Conservation (phyloP, 2,797 vertebrate genomes). For the Dipus sagitta region DNA sequence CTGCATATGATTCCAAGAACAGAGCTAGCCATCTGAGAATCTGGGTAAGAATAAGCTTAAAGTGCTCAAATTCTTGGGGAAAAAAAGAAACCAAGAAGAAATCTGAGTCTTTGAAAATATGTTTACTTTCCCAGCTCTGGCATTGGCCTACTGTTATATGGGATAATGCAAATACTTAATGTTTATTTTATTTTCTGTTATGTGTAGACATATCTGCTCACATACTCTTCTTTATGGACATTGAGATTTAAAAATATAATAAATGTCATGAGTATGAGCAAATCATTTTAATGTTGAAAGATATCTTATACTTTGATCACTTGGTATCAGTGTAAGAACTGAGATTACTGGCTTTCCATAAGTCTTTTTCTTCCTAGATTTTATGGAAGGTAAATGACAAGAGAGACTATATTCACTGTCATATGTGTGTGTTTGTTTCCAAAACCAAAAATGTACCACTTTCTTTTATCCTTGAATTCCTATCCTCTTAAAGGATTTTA, state of each 20-base stretch:
- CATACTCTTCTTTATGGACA: not conserved
- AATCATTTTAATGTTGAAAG: constrained; percentile 33
- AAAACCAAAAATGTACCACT: not conserved
- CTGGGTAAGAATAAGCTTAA: not conserved
- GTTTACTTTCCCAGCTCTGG: not conserved
- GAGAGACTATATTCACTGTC: constrained; percentile 4
- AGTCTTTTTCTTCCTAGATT: constrained; percentile 13
- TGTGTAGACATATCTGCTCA: not conserved
- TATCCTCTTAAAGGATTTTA: constrained; percentile 34
- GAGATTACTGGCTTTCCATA: not conserved
- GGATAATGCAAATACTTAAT: not conserved
- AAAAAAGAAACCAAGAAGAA: not conserved
- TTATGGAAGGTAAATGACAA: constrained; percentile 19
- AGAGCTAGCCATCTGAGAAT: not conserved
- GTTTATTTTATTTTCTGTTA: constrained; percentile 26
- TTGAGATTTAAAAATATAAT: constrained; percentile 47
- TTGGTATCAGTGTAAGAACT: not conserved
- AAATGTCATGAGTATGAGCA: not conserved
- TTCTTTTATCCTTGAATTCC: not conserved
- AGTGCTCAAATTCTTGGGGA: not conserved
- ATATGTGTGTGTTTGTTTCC: not conserved
- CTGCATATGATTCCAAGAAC: not conserved
- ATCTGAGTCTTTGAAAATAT: not conserved
- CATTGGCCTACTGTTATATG: not conserved
- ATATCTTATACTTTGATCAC: not conserved